Percentiles rank a stretch among this genome's conserved stretches.
These are phyloP conservation scores for Zalophus californianus DNA, from an alignment of 2,797 vertebrate species.

Conservation along the genomic window DNA sequence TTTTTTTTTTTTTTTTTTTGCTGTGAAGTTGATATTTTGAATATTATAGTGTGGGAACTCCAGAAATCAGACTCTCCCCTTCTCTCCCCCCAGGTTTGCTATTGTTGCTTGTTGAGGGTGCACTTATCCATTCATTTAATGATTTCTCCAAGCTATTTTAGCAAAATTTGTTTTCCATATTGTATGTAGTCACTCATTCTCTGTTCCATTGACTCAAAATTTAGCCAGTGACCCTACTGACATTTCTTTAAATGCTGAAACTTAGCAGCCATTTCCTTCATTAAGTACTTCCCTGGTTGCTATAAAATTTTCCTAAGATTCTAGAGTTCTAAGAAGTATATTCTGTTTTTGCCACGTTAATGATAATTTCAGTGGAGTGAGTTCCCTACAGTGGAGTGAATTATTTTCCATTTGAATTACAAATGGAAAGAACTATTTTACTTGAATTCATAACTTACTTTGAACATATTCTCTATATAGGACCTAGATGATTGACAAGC, in stretches of 20 bases:
- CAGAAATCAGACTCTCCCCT: background rate
- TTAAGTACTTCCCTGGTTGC: background rate
- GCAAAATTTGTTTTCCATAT: background rate
- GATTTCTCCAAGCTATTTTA: background rate
- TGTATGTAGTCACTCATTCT: background rate
- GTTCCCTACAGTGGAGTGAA: background rate
- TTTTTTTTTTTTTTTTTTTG: background rate
- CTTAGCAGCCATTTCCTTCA: background rate
- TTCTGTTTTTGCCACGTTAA: background rate
- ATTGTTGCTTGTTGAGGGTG: background rate
- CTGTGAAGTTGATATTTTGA: background rate
- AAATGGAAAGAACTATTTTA: background rate
- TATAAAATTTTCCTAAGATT: background rate
- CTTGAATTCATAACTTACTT: background rate
- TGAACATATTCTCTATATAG: background rate
- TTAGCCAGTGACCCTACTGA: background rate
- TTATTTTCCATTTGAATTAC: background rate
- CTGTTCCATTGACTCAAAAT: background rate
- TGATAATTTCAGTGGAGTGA: background rate
- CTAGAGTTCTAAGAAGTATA: background rate
- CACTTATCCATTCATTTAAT: background rate
- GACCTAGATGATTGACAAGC: background rate
- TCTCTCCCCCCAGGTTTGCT: background rate
- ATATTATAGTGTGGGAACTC: background rate
- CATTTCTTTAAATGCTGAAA: background rate